A percentile compares a stretch with the other conserved stretches of the same genome.
Evolutionary conservation across 2,797 vertebrate species (phyloP).

Genomic region (Allobates femoralis): DNA sequence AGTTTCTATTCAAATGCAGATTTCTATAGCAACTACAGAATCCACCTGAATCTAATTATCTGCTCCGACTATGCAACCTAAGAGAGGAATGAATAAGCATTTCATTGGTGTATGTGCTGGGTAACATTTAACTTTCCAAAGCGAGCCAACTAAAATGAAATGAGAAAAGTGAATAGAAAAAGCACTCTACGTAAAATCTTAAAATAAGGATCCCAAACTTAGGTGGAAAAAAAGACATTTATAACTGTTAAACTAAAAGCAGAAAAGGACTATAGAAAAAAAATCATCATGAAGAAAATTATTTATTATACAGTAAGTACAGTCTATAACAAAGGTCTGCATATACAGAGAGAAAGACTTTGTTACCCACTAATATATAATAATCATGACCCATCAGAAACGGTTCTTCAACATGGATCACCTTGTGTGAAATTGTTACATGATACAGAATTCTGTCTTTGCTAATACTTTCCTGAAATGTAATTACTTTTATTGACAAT

Average conservation of each 20-base stretch:
- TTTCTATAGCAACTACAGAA: conserved; percentile 61
- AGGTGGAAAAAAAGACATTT: background rate
- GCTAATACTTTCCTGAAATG: no score
- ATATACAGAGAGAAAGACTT: no score
- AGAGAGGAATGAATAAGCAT: conserved; percentile 57
- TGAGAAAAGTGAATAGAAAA: conserved; percentile 30
- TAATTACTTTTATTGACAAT: no score
- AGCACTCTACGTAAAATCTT: background rate
- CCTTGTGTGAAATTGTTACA: no score
- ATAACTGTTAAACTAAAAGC: background rate
- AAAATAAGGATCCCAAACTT: background rate
- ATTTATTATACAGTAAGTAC: no score
- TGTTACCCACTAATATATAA: no score
- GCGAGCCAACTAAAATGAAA: conserved; percentile 24
- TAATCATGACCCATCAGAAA: no score
- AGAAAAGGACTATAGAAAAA: background rate
- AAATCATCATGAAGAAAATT: no score
- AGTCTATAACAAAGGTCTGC: no score
- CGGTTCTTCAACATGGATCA: no score
- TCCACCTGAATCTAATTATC: conserved; percentile 62
- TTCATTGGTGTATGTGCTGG: conserved; percentile 31
- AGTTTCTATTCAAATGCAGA: conserved; percentile 56
- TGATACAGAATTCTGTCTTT: no score
- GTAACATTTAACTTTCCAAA: conserved; percentile 56
- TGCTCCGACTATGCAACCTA: conserved; percentile 49